Conservation (phyloP, 2,888 invertebrate species). For the Perizoma affinitatum region DNA sequence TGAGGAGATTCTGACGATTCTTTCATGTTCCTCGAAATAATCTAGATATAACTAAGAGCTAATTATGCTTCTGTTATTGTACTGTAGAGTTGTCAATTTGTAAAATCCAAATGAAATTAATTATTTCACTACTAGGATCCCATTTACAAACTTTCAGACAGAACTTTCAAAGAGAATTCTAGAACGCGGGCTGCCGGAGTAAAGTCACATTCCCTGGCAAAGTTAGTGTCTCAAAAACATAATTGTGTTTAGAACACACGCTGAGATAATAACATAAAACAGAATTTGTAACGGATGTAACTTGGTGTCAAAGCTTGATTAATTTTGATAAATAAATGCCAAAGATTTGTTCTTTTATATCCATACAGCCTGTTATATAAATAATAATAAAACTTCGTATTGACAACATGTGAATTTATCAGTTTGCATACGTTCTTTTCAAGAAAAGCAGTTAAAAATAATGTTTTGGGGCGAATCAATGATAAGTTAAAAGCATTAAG, state of each 20-base stretch:
- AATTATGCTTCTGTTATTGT: too few species aligned
- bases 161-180: constrained; percentile 24
- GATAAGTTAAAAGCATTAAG: too few species aligned
- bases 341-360: background rate
- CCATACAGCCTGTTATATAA: background rate
- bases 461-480: too few species aligned
- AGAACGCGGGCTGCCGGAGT: constrained; percentile 11
- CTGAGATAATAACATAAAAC: constrained; percentile 17
- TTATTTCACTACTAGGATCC: constrained; percentile 2
- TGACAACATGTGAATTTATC: too few species aligned
- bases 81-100: too few species aligned
- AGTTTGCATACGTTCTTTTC: too few species aligned
- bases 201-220: constrained; percentile 27
- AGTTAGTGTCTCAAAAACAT: constrained; percentile 28
- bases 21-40: too few species aligned
- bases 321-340: background rate
- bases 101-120: constrained; percentile 2
- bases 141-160: constrained; percentile 18
- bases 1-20: too few species aligned
- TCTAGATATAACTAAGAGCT: too few species aligned
- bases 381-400: too few species aligned
- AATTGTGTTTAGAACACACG: constrained; percentile 20
- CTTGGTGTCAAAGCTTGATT: background rate
- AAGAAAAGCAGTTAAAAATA: too few species aligned
- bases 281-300: background rate